Base-by-base conservation (phyloP, 1,140 invertebrate species). In the Hydropsyche tenuis region DNA sequence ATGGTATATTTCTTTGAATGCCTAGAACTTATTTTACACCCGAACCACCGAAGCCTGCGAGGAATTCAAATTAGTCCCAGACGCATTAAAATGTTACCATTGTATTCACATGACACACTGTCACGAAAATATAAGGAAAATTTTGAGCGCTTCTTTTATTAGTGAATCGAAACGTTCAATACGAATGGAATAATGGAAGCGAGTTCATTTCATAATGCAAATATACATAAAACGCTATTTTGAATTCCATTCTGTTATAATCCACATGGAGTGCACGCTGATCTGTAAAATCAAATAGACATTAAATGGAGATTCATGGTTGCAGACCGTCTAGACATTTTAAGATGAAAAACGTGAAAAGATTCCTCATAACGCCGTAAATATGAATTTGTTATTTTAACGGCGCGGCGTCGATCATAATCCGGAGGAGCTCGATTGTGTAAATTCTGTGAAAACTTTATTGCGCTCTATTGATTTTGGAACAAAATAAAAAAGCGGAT, bases 231-330 rank as follows among this genome's bases (percentile, higher is more conserved):
- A 27, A 5, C 5, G 56, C 25, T 27, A 60, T 14, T 60, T 70
- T 46, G 60, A 20, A 63, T 63, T 70, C 73, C 46, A 73, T 22
- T 25, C 30, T 16, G 43, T 18, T n/a, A 45, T 27, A 53, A 56
- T 63, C 45, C 62, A 25, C 42, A 45, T 16, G 23, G 27, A 73
- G 56, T 66, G 70, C 56, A 71, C 64, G 23, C 62, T 70, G 75
- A 77, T 77, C 73, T 53, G 73, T 53, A 73, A 77, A 77, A 73
- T 74, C 75, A 74, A 77, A 74, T 74, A 74, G 73, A 74, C 75
- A 73, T 74, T 77, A 74, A 77, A 77, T 70, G 73, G 73, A 77
- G 75, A 77, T 77, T 77, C 69, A 77, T 71, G 60, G 71, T 46
- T 42, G 9, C 73, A 7, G 56, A 77, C 45, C 63, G 75, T 77